phyloP scores from a whole-genome alignment of 2,888 invertebrate species.

The Drosophila rellima region DNA sequence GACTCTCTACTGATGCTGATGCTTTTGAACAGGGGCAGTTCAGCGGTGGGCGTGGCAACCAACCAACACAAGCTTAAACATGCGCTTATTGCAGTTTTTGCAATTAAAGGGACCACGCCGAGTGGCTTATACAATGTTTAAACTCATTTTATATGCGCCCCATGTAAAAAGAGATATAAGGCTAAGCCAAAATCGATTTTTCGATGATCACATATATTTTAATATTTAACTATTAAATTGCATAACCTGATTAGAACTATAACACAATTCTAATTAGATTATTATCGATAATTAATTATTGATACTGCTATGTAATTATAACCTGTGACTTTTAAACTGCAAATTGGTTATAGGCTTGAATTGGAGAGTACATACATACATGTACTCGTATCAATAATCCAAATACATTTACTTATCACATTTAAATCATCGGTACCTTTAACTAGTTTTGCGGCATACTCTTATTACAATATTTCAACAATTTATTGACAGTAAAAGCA shows the following conservation, averaged over 20 bases:
- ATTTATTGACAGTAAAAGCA: not conserved
- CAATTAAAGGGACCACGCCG: not conserved
- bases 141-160: not conserved
- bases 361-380: too few relatives aligned
- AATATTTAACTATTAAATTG: not conserved
- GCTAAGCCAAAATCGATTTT: slow-evolving; percentile 4
- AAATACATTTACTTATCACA: too few relatives aligned
- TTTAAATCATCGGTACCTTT: too few relatives aligned
- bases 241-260: too few relatives aligned
- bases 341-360: too few relatives aligned
- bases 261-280: too few relatives aligned
- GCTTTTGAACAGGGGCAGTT: not conserved
- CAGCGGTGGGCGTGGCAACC: slow-evolving; percentile 50
- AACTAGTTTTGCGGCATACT: too few relatives aligned
- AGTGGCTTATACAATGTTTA: slow-evolving; percentile 12
- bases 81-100: slow-evolving; percentile 59
- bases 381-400: too few relatives aligned
- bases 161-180: not conserved
- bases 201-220: not conserved
- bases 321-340: too few relatives aligned
- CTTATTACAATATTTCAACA: too few relatives aligned
- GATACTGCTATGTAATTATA: too few relatives aligned
- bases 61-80: slow-evolving; percentile 52
- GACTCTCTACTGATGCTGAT: not conserved
- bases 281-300: too few relatives aligned